Base-by-base conservation (phyloP, 2,888 invertebrate species). In the Podabrus alpinus region DNA sequence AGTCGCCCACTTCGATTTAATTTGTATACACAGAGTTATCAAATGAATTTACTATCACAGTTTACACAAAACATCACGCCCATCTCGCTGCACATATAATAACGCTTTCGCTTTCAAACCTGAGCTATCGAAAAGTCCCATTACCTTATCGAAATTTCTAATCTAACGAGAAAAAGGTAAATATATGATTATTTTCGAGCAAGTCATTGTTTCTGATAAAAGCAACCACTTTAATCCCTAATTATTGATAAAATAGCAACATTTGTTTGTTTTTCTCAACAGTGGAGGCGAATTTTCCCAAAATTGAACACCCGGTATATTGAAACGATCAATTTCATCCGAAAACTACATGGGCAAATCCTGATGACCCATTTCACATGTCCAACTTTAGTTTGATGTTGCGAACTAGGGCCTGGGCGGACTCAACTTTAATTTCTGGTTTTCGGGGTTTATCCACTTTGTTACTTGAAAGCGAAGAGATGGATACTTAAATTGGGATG, bases 1-100 rank as follows among this genome's bases (percentile, higher is more conserved):
- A 70, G 59, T 68, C 73, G 66, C 66, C 71, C 68, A 67, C 76
- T 73, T 24, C 59, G 61, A 69, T 68, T 62, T 29, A 24, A 45
- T 17, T 19, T n/a, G 21, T 59, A 59, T 9, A n/a, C 69, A 59
- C 68, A 29, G 15, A 66, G 19, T 72, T 67, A 66, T 45, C 29
- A 60, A 69, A 24, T 21, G 17, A n/a, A 45, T n/a, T 45, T 45
- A 45, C n/a, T 45, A 45, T 45, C 45, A 45, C 45, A 45, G n/a
- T 45, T n/a, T n/a, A 45, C 45, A 45, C 45, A 45, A 45, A 59
- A 59, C 68, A 71, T 45, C 25, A 17, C 29, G 29, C 67, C 71
- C 71, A 64, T 74, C 68, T 45, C 68, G 67, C 62, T 74, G 17
- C 67, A 45, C 59, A 68, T 61, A n/a, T n/a, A n/a, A n/a, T n/a